These are phyloP conservation scores for Ferrisia virgata DNA, from an alignment of 2,888 invertebrate genomes.

Conservation along the genomic window DNA sequence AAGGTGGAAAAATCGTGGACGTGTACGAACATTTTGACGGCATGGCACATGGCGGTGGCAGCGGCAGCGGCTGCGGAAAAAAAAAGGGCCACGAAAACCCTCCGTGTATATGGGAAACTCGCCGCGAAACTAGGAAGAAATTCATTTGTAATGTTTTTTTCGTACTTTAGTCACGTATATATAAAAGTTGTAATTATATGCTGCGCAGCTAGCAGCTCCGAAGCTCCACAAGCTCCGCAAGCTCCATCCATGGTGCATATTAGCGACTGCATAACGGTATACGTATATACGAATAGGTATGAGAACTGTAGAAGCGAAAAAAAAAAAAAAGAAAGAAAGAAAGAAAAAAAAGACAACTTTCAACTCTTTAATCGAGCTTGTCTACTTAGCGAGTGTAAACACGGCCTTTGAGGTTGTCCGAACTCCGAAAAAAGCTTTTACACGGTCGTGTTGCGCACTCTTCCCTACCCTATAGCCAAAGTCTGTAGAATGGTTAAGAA, in stretches of 20 bases:
- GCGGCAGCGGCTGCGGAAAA: too few relatives aligned
- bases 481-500: too few relatives aligned
- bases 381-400: conserved; percentile 6
- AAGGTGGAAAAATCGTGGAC: background rate
- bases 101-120: background rate
- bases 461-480: too few relatives aligned
- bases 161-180: conserved; percentile 37
- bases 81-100: background rate
- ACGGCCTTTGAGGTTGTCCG: background rate
- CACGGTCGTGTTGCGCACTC: background rate
- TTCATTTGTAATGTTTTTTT: conserved; percentile 38
- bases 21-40: background rate
- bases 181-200: conserved; percentile 39
- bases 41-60: too few relatives aligned
- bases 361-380: conserved; percentile 5
- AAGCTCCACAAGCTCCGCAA: too few relatives aligned
- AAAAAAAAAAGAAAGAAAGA: conserved; percentile 4
- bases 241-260: background rate
- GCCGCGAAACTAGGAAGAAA: background rate
- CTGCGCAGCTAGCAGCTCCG: too few relatives aligned
- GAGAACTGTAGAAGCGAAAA: background rate
- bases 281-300: too few relatives aligned
- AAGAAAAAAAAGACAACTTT: background rate
- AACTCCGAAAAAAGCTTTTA: background rate
- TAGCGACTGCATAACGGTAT: background rate